phyloP scores from a whole-genome alignment of 2,888 invertebrate genomes.

The Drosophila hamatofila region DNA sequence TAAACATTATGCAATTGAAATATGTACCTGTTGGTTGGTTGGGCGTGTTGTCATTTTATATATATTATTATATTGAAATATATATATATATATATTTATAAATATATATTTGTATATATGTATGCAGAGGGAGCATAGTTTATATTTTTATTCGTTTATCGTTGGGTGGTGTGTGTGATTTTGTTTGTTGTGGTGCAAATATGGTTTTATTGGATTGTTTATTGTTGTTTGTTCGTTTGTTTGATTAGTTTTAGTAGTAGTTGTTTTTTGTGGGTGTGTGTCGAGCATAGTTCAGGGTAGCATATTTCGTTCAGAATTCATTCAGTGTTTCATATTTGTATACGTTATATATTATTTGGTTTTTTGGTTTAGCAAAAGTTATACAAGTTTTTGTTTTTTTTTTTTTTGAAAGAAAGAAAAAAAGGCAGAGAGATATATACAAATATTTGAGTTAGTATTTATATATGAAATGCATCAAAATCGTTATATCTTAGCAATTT shows the following conservation, averaged over 20 bases:
- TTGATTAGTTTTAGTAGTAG: constrained; percentile 26
- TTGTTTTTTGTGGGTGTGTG: constrained; percentile 26
- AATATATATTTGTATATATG: constrained; percentile 12
- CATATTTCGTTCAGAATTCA: constrained; percentile 72
- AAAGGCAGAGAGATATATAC: constrained; percentile 78
- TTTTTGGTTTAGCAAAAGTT: constrained; percentile 54
- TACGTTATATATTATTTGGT: constrained; percentile 23
- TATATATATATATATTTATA: constrained; percentile 39
- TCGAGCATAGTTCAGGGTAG: constrained; percentile 75
- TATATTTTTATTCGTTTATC: constrained; percentile 44
- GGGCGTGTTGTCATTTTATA: constrained; percentile 83
- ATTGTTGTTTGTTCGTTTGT: constrained; percentile 18
- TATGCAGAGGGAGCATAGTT: neutral
- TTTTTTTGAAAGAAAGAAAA: constrained; percentile 72
- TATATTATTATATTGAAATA: constrained; percentile 48
- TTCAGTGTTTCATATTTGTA: constrained; percentile 60
- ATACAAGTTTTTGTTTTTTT: constrained; percentile 71
- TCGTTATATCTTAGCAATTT: constrained; percentile 43
- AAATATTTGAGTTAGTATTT: constrained; percentile 74
- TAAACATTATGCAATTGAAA: constrained; percentile 99
- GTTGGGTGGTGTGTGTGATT: constrained; percentile 54
- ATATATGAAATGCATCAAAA: constrained; percentile 58
- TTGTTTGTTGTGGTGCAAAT: constrained; percentile 58
- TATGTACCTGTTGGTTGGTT: constrained; percentile 91
- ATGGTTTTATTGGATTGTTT: constrained; percentile 45